Conservation (phyloP, 1,140 invertebrate genomes). For the Aricia agestis region DNA sequence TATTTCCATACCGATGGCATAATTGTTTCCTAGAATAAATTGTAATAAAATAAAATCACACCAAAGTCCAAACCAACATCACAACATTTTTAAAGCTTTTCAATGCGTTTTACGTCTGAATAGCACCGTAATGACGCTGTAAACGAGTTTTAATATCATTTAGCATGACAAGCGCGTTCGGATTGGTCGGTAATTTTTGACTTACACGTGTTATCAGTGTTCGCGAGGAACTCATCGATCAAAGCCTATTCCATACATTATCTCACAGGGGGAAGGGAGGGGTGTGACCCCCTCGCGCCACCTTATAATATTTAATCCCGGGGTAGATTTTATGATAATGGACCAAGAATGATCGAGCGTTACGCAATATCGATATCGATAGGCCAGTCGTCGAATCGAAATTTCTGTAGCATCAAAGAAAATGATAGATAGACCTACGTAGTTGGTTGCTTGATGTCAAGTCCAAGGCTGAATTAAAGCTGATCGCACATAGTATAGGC, state of each 20-base stretch:
- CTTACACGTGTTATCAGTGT: slow-evolving; percentile 33
- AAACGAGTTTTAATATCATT: neutral
- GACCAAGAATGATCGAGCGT: slow-evolving; percentile 47
- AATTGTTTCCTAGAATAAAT: too few species aligned
- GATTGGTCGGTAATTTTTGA: slow-evolving; percentile 17
- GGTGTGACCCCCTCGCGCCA: slow-evolving; percentile 28
- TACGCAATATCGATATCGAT: slow-evolving; percentile 15
- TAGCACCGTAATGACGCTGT: neutral
- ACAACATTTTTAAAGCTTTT: neutral
- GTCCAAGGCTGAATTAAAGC: too few species aligned
- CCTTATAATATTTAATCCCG: slow-evolving; percentile 50
- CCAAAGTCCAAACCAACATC: neutral
- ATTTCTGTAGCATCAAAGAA: too few species aligned
- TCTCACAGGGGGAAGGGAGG: slow-evolving; percentile 25
- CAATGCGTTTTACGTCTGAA: neutral
- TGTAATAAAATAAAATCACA: neutral
- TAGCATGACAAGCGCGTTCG: neutral
- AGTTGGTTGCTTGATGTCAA: too few species aligned
- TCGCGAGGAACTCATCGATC: slow-evolving; percentile 41
- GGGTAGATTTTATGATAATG: slow-evolving; percentile 51
- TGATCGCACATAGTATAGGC: too few species aligned
- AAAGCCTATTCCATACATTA: slow-evolving; percentile 42
- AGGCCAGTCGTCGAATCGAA: too few species aligned
- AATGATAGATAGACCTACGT: too few species aligned
- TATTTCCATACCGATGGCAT: too few species aligned